Percentiles rank a stretch among this genome's conserved stretches.
Evolutionary conservation across 1,140 invertebrate genomes (phyloP).

Genomic region (Bombus soroeensis): DNA sequence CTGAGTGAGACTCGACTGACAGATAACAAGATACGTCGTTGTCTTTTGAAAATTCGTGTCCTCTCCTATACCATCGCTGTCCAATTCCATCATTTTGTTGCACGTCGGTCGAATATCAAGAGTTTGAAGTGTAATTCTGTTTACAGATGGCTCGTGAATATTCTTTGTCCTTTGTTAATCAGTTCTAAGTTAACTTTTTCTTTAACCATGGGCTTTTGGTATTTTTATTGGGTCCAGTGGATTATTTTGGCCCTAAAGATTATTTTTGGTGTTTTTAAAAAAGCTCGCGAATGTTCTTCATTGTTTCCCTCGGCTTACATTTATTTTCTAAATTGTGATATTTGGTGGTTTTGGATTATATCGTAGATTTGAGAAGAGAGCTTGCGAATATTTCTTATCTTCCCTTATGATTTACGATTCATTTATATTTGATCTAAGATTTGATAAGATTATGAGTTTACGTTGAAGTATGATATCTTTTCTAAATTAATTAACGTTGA

Average conservation of each 20-base stretch:
- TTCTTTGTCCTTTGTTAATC: no score
- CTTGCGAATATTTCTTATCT: no score
- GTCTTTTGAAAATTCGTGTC: not conserved
- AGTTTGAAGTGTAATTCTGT: not conserved
- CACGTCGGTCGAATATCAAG: not conserved
- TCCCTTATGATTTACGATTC: no score
- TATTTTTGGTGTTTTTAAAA: no score
- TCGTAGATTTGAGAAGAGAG: no score
- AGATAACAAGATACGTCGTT: constrained; percentile 25
- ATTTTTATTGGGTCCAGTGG: no score
- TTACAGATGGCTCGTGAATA: not conserved
- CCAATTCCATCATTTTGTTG: not conserved
- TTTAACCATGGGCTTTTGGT: no score
- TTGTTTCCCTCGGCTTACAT: not conserved
- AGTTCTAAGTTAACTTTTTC: not conserved
- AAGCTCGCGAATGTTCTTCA: no score
- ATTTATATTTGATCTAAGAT: not conserved
- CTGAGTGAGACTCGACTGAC: not conserved
- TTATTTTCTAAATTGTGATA: not conserved
- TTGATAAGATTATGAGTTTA: not conserved
- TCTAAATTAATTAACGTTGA: no score
- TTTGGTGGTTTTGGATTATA: not conserved
- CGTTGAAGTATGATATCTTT: not conserved
- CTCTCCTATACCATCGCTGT: not conserved
- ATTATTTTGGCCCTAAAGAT: no score